Evolutionary conservation across 2,113 vertebrate species (phyloP), one percentile per base, ranked within the genome.

Genomic region (Rhinichthys klamathensis): DNA sequence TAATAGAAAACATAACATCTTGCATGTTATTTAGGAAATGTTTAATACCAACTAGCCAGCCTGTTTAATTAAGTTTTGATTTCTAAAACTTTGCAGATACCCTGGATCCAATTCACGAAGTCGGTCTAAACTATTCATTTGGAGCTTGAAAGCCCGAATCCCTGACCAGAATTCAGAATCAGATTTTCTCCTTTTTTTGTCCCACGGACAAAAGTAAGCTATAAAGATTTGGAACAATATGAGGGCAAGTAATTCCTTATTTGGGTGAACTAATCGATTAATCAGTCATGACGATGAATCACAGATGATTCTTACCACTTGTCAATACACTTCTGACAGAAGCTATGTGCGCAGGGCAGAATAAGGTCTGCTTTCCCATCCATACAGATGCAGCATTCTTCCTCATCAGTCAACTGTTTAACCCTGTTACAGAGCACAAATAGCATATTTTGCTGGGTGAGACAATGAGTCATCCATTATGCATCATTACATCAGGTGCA

Each of bases 331-430:
- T 98, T 99, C 95, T 99, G 98, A 92, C 98, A 99, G 93, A 99
- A 99, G 91, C 95, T 99, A 95, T 99, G 98, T 16, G 97, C 94
- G 74, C 98, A 99, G 0, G 98, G 98, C 87, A 99, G 93, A 89
- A 99, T 99, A 60, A 99, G 95, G 92, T 99, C 98, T 30, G 96
- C 95, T 80, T 96, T 97, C 0, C 97, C 96, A 30, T 99, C 98
- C 98, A 99, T 99, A 86, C 98, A 99, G 93, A 99, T 99, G 51
- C 98, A 99, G 70, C 98, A 99, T 85, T 99, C 98, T 87, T 99
- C 98, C 84, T 99, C 97, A 75, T 99, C 98, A 0, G 97, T 98
- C 92, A 99, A 90, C 94, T 98, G 96, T 89, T 99, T 99, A 86
- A 99, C 97, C 92, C 98, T 99, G 93, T 18, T 91, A 38, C 58